Conservation (phyloP, 2,113 vertebrate species). For the Chaetorhynchus papuensis region DNA sequence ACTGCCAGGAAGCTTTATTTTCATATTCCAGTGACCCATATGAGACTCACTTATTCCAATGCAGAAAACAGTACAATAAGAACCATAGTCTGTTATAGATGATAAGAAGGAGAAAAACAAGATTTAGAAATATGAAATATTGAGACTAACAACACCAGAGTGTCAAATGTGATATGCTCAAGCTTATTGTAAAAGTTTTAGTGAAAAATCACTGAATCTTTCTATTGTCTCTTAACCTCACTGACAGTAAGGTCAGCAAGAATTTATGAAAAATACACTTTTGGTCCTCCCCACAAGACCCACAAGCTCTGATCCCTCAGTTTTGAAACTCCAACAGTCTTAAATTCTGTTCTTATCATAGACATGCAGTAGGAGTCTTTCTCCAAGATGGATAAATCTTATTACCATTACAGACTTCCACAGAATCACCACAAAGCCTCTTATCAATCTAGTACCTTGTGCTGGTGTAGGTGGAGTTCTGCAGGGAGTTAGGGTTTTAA, state of each 20-base stretch:
- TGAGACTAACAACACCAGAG: neutral
- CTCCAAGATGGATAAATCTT: neutral
- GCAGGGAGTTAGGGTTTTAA: slow-evolving; percentile 5
- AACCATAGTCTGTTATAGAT: neutral
- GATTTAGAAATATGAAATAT: neutral
- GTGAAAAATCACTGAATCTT: neutral
- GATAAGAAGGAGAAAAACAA: neutral
- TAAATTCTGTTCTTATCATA: neutral
- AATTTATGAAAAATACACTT: neutral
- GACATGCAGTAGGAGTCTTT: neutral
- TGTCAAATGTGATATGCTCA: neutral
- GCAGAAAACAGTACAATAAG: neutral
- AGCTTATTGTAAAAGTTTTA: neutral
- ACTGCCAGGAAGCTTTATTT: neutral
- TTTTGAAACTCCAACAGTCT: neutral
- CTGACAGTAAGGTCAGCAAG: neutral
- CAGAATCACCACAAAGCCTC: neutral
- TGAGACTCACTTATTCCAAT: neutral
- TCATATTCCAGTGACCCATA: neutral
- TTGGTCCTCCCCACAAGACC: neutral
- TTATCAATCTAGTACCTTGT: slow-evolving; percentile 18
- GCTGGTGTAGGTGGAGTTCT: neutral
- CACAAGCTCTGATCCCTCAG: neutral
- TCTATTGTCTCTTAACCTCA: neutral
- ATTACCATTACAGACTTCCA: neutral